These are phyloP conservation scores for Vulpes vulpes DNA, from an alignment of 2,113 vertebrate species.

Conservation along the genomic window DNA sequence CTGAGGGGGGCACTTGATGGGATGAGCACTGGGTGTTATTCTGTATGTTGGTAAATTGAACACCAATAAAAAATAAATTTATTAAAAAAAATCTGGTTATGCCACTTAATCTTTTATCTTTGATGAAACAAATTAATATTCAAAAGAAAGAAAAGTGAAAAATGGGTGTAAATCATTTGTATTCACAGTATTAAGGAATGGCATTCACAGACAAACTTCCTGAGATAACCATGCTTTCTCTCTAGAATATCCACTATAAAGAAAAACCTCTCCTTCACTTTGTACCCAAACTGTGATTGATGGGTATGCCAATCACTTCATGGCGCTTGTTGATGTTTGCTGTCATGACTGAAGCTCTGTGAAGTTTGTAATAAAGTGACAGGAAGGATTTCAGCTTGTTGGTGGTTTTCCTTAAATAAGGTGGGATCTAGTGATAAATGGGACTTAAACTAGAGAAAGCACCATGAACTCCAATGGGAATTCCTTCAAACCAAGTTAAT, in stretches of 20 bases:
- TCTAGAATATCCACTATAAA: slow-evolving; percentile 58
- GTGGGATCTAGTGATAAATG: slow-evolving; percentile 24
- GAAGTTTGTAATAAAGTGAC: slow-evolving; percentile 55
- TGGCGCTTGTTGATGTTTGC: slow-evolving; percentile 40
- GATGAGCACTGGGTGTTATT: too few relatives aligned
- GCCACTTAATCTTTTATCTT: slow-evolving; percentile 46
- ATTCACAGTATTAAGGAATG: slow-evolving; percentile 60
- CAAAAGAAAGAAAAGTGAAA: slow-evolving; percentile 42
- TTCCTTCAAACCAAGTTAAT: fast-evolving
- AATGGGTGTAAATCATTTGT: slow-evolving; percentile 62
- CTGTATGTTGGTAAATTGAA: too few relatives aligned
- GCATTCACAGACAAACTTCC: slow-evolving; percentile 65
- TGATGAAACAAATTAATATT: neutral
- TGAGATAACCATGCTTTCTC: slow-evolving; percentile 53
- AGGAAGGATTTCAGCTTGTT: neutral
- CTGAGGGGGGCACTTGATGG: too few relatives aligned
- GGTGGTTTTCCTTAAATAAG: neutral
- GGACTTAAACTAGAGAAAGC: neutral
- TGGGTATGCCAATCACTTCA: slow-evolving; percentile 67
- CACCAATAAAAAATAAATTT: too few relatives aligned
- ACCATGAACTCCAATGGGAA: fast-evolving
- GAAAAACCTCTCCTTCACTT: slow-evolving; percentile 35
- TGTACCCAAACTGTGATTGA: slow-evolving; percentile 76
- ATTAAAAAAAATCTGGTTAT: neutral
- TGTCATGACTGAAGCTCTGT: slow-evolving; percentile 42